These are phyloP conservation scores for Daubentonia madagascariensis DNA, from an alignment of 2,113 vertebrate species.

Conservation along the genomic window DNA sequence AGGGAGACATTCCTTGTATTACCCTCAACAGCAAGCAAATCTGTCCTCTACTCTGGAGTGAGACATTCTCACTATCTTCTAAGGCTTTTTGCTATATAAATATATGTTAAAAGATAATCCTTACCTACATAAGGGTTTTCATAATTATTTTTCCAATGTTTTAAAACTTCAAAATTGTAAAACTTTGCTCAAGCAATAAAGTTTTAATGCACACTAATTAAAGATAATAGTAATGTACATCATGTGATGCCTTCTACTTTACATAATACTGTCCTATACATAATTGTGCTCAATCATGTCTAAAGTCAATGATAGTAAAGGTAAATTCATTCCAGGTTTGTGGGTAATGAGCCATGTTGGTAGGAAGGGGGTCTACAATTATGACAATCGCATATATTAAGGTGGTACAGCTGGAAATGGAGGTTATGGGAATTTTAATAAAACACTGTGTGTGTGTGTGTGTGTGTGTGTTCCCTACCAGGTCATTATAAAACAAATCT, in stretches of 20 bases:
- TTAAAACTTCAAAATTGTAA: not conserved
- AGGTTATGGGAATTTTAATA: not conserved
- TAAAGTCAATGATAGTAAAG: not conserved
- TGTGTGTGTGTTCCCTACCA: not conserved
- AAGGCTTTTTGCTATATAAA: not conserved
- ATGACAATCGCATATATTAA: not conserved
- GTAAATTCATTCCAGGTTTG: constrained; percentile 30
- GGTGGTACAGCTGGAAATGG: not conserved
- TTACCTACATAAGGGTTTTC: not conserved
- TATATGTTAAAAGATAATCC: not conserved
- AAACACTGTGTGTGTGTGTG: not conserved
- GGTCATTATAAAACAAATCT: constrained; percentile 9
- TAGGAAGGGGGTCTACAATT: not conserved
- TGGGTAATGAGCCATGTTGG: constrained; percentile 10
- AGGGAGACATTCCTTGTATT: not conserved
- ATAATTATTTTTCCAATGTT: not conserved
- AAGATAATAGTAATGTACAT: not conserved
- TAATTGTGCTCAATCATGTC: constrained; percentile 2
- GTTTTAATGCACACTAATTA: not conserved
- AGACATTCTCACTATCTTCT: not conserved
- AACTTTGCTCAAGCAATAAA: not conserved
- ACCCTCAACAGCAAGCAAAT: not conserved
- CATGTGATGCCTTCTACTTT: not conserved
- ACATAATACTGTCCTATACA: not conserved
- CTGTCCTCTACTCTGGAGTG: not conserved